Conservation (phyloP, 2,888 invertebrate genomes). For the Cancer borealis region DNA sequence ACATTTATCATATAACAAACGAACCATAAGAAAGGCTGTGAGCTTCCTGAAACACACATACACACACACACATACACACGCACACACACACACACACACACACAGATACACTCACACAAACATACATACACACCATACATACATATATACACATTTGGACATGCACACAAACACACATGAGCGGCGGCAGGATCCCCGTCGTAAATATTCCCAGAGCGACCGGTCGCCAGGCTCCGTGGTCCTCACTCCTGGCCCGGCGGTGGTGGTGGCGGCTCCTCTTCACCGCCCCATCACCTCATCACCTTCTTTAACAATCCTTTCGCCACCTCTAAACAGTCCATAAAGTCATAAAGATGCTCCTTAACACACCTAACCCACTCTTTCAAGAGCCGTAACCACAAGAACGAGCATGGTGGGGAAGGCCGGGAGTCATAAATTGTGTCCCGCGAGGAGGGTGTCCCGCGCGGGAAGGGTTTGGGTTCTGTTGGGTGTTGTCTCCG, state of each 20-base stretch:
- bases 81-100: conserved; percentile 6
- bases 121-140: background rate
- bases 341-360: conserved; percentile 72
- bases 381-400: conserved; percentile 70
- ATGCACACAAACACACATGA: conserved; percentile 57
- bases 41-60: background rate
- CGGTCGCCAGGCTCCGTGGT: conserved; percentile 39
- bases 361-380: conserved; percentile 69
- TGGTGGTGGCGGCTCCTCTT: conserved; percentile 22
- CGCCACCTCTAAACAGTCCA: conserved; percentile 70
- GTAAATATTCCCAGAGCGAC: conserved; percentile 62
- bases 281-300: conserved; percentile 53
- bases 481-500: conserved; percentile 61
- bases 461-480: conserved; percentile 58
- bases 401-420: conserved; percentile 70
- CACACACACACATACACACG: conserved; percentile 40
- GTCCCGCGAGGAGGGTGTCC: conserved; percentile 59
- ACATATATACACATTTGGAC: background rate
- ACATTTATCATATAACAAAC: conserved; percentile 48
- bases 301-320: conserved; percentile 69
- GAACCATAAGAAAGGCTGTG: background rate
- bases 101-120: conserved; percentile 3
- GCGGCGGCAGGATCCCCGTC: conserved; percentile 53
- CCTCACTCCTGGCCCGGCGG: conserved; percentile 18
- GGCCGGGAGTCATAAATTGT: conserved; percentile 73